Percentiles rank a stretch among this genome's conserved stretches.
These are phyloP conservation scores for Channallabes apus DNA, from an alignment of 2,797 vertebrate species.

Conservation along the genomic window DNA sequence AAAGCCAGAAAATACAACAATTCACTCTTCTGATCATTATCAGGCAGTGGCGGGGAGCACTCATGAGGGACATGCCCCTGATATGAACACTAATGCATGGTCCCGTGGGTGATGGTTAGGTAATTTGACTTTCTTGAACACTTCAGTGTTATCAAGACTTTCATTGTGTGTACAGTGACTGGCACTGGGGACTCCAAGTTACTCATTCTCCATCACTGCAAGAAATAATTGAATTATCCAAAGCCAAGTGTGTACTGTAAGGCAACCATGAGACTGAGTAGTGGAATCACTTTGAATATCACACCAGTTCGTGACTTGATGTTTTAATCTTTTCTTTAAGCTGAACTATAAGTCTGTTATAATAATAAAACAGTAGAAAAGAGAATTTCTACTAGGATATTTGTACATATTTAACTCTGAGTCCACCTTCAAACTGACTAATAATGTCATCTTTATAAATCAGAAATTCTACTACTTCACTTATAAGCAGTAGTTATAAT, in stretches of 20 bases:
- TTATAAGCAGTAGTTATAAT: too few species aligned
- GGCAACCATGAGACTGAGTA: neutral
- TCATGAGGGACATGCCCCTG: neutral
- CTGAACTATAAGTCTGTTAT: too few species aligned
- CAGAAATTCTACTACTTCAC: too few species aligned
- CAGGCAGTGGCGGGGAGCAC: neutral
- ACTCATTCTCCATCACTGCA: neutral
- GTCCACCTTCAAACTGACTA: too few species aligned
- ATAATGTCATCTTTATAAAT: too few species aligned
- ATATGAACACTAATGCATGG: neutral
- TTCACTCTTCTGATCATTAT: neutral
- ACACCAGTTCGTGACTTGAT: too few species aligned
- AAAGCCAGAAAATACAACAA: neutral
- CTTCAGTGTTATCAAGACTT: conserved; percentile 2
- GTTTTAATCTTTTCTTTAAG: too few species aligned
- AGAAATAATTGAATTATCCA: neutral
- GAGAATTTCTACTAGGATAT: too few species aligned
- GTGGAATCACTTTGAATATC: neutral
- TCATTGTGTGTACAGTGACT: conserved; percentile 6
- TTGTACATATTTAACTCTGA: too few species aligned
- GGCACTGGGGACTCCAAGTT: neutral
- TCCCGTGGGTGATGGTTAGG: neutral
- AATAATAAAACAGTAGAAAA: too few species aligned
- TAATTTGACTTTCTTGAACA: neutral
- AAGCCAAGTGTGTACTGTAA: neutral